Evolutionary conservation across 2,113 vertebrate genomes (phyloP), one percentile per base, ranked within the genome.

Genomic region (Platichthys stellatus): DNA sequence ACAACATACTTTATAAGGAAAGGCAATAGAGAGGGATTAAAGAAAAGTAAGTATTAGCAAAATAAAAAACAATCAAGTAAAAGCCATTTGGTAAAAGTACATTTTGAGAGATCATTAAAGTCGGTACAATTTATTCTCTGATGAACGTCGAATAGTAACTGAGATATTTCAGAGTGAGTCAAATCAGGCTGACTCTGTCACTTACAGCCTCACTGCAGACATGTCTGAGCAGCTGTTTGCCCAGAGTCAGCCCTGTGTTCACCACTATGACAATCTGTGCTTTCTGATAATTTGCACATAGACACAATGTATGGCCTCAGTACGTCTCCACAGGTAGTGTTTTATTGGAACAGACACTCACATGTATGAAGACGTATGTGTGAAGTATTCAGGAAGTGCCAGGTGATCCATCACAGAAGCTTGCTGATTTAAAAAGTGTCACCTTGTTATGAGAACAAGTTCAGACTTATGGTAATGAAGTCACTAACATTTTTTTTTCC

Each of bases 391-490:
- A 31, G 5, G 31, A 8, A 73, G 24, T 78, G 68, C 61, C 59
- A 79, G 65, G 40, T 24, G 58, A 61, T 86, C 31, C 80, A 74
- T 89, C 78, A 83, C 40, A 24, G 61, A 24, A 43, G 24, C 47
- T 62, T 26, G 40, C 53, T 68, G 59, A 71, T 77, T 72, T 23
- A 61, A 65, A 76, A 82, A 67, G 49, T 76, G 79, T 84, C 77
- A 72, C 63, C 53, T 74, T 59, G 31, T 69, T 24, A 53, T 4
- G 1, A 69, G 65, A 69, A 60, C 78, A 51, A 5, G 40, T 60
- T 90, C 79, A 66, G 15, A 84, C 81, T 70, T 12, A 61, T 69
- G 69, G 18, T 82, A 74, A 76, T 70, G 67, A 86, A 68, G 66
- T 57, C 26, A 61, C 66, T 23, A 23, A 23, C 1, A 23, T 1